Conservation (phyloP, 2,797 vertebrate genomes). For the Zalophus californianus region DNA sequence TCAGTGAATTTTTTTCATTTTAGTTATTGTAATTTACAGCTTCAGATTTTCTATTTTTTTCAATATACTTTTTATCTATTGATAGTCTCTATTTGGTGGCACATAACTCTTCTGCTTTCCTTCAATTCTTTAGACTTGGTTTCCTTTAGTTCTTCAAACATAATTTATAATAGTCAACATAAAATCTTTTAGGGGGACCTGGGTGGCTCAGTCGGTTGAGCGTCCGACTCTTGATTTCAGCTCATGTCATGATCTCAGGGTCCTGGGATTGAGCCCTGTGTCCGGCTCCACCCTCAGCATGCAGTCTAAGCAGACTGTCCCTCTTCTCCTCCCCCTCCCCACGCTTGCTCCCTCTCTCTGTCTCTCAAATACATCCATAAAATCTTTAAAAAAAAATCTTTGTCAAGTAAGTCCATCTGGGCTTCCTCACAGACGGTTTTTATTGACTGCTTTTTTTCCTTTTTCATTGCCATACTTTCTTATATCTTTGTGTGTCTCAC, state of each 20-base stretch:
- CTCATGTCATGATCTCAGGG: background rate
- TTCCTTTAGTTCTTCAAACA: background rate
- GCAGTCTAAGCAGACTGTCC: background rate
- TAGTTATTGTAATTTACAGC: background rate
- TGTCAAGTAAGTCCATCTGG: background rate
- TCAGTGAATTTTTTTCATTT: background rate
- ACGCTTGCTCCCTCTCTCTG: background rate
- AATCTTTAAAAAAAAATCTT: background rate
- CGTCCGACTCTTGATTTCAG: background rate
- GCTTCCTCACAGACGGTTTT: background rate
- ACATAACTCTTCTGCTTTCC: background rate
- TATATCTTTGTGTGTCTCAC: background rate
- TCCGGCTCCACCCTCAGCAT: background rate
- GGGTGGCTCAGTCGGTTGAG: background rate
- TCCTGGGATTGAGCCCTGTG: background rate
- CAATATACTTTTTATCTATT: background rate
- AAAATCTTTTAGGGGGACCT: background rate
- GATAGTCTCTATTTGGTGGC: background rate
- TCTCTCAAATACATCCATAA: background rate
- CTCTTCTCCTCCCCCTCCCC: background rate
- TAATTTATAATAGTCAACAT: background rate
- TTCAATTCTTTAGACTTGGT: background rate
- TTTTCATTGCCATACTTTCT: background rate
- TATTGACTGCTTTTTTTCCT: background rate
- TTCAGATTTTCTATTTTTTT: background rate